Conservation (phyloP, 2,797 vertebrate genomes). For the Onychomys torridus region DNA sequence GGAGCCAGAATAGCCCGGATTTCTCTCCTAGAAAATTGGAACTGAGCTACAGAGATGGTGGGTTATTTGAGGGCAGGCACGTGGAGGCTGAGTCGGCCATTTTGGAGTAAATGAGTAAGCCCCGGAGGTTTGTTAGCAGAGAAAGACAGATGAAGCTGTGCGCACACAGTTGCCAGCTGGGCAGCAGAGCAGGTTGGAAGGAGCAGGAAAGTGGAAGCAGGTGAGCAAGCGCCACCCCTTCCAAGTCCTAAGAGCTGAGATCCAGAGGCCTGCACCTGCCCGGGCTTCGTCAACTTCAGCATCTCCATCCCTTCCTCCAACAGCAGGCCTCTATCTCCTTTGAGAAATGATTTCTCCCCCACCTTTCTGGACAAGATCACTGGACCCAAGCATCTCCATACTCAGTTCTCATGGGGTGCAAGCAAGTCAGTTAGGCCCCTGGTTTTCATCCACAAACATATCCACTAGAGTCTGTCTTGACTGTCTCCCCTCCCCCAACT, state of each 20-base stretch:
- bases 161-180: not conserved
- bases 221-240: not conserved
- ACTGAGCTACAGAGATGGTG: not conserved
- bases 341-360: not conserved
- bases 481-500: not conserved
- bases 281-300: not conserved
- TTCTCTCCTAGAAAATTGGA: conserved; percentile 18
- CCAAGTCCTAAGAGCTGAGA: not conserved
- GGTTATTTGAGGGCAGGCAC: not conserved
- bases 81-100: conserved; percentile 31
- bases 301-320: not conserved
- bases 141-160: not conserved
- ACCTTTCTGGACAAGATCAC: not conserved
- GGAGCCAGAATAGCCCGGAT: not conserved
- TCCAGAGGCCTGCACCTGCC: fast-evolving
- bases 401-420: not conserved
- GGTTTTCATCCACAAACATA: conserved; percentile 12
- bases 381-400: not conserved
- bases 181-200: not conserved
- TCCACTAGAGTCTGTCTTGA: not conserved
- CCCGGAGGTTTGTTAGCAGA: not conserved
- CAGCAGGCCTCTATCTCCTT: not conserved
- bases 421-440: conserved; percentile 20
- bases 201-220: no score
- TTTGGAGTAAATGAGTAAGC: conserved; percentile 10